Evolutionary conservation across 2,113 vertebrate species (phyloP).

Genomic region (Boleophthalmus pectinirostris): DNA sequence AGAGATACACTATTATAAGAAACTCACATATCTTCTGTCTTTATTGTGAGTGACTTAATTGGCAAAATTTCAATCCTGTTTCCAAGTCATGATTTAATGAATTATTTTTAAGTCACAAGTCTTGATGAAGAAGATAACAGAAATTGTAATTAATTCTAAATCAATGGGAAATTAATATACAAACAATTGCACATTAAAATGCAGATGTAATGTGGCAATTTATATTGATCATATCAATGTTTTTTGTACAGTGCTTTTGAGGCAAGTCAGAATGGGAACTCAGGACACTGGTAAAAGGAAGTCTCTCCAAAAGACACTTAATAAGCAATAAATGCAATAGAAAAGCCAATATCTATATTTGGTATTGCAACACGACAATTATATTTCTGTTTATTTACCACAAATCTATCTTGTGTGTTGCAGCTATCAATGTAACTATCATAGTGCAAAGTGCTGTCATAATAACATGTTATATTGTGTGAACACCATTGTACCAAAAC

Average conservation of each 20-base stretch:
- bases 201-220: too few species aligned
- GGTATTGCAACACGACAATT: not conserved
- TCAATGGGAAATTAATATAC: too few species aligned
- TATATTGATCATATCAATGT: too few species aligned
- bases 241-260: not conserved
- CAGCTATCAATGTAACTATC: not conserved
- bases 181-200: not conserved
- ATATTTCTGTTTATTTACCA: not conserved
- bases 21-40: not conserved
- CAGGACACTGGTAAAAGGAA: not conserved
- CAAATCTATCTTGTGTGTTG: not conserved
- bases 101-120: too few species aligned
- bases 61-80: not conserved
- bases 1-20: conserved; percentile 8
- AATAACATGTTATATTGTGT: not conserved
- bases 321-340: not conserved
- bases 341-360: not conserved
- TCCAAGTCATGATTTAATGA: not conserved
- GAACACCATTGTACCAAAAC: not conserved
- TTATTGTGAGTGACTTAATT: not conserved
- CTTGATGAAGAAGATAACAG: too few species aligned
- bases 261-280: not conserved
- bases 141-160: too few species aligned
- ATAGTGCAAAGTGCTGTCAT: not conserved
- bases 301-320: not conserved